Evolutionary conservation across 2,797 vertebrate species (phyloP).

Genomic region (Lepilemur septentrionalis): DNA sequence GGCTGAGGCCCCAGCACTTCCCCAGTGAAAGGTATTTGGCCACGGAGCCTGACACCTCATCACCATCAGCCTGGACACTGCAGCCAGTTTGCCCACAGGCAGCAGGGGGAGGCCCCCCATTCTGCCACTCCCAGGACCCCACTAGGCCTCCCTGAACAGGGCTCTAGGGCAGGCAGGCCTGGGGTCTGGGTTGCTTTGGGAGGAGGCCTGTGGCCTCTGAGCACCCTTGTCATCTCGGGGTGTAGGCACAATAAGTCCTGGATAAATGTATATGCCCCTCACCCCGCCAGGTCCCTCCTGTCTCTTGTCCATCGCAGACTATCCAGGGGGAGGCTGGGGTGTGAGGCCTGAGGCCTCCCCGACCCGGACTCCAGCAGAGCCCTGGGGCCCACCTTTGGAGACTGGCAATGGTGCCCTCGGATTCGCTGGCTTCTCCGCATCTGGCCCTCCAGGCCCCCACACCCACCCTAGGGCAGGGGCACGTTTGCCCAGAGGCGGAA

Average conservation of each 20-base stretch:
- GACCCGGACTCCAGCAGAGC: neutral
- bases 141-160: neutral
- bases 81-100: neutral
- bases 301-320: neutral
- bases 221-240: neutral
- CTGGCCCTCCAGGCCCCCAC: neutral
- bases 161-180: neutral
- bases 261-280: neutral
- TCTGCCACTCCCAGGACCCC: neutral
- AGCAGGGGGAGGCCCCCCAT: neutral
- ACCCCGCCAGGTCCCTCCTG: neutral
- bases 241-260: no score
- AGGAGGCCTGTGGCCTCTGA: neutral
- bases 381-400: neutral
- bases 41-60: slow-evolving; percentile 28
- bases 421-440: neutral
- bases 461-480: neutral
- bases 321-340: neutral
- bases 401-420: no score
- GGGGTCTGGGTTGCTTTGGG: no score
- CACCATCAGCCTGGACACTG: neutral
- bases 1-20: neutral
- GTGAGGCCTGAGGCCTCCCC: neutral
- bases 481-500: neutral
- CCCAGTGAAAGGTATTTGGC: slow-evolving; percentile 54